Conservation (phyloP, 2,113 vertebrate genomes). For the Hippocampus mohnikei region DNA sequence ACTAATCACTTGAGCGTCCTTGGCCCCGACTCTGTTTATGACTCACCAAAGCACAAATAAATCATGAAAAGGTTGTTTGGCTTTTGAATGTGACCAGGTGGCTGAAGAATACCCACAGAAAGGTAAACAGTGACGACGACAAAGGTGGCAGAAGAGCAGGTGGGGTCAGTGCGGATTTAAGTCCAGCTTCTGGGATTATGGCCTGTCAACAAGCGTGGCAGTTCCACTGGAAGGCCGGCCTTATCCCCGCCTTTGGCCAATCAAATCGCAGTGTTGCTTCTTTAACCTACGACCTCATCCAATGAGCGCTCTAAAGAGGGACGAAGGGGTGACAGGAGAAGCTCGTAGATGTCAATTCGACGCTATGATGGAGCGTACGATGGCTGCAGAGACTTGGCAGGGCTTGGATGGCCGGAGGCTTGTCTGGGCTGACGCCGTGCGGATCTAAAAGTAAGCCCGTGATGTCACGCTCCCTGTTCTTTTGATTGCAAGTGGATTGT, state of each 20-base stretch:
- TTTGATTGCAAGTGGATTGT: neutral
- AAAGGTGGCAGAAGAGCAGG: slow-evolving; percentile 37
- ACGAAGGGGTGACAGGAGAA: neutral
- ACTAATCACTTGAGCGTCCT: neutral
- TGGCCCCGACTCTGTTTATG: neutral
- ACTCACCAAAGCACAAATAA: slow-evolving; percentile 37
- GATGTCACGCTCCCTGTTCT: neutral
- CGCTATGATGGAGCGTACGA: slow-evolving; percentile 16
- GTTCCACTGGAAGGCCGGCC: slow-evolving; percentile 14
- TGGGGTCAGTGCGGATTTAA: slow-evolving; percentile 55
- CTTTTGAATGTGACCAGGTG: slow-evolving; percentile 10
- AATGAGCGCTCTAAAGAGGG: slow-evolving; percentile 24
- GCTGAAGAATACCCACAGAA: neutral
- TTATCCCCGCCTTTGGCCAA: slow-evolving; percentile 36
- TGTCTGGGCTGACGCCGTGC: neutral
- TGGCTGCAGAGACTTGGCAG: slow-evolving; percentile 8
- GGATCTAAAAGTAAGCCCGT: slow-evolving; percentile 8
- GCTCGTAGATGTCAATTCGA: slow-evolving; percentile 4
- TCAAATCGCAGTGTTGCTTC: slow-evolving; percentile 18
- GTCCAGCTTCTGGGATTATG: slow-evolving; percentile 59
- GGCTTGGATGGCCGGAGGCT: slow-evolving; percentile 14
- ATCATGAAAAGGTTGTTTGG: slow-evolving; percentile 16
- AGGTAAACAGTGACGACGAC: neutral
- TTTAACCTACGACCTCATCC: slow-evolving; percentile 17
- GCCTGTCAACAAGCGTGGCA: slow-evolving; percentile 30